A percentile compares a stretch with the other conserved stretches of the same genome.
Conservation (phyloP, 2,888 invertebrate species). For the Quadroppia sp. region DNA sequence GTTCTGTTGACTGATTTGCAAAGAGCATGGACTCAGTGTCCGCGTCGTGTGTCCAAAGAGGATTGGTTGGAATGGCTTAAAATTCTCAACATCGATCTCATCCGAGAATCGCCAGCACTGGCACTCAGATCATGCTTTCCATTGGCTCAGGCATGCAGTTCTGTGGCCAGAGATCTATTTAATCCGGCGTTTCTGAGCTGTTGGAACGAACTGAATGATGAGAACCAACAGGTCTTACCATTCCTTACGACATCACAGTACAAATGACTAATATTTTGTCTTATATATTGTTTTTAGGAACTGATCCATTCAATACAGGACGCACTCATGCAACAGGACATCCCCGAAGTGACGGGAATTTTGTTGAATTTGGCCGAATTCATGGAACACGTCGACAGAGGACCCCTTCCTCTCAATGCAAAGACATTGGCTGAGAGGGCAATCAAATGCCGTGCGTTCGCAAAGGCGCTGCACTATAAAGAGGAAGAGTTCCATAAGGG, state of each 20-base stretch:
- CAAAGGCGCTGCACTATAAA: conserved; percentile 78
- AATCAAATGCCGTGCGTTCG: conserved; percentile 82
- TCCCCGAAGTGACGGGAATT: conserved; percentile 92
- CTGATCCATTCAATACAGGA: conserved; percentile 79
- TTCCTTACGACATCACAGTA: too few species aligned
- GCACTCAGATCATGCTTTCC: conserved; percentile 88
- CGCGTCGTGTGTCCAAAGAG: conserved; percentile 86
- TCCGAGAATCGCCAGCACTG: conserved; percentile 93
- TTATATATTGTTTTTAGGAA: conserved; percentile 55
- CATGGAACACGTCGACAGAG: conserved; percentile 97
- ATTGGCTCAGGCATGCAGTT: conserved; percentile 88
- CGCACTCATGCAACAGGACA: conserved; percentile 84
- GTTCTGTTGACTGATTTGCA: conserved; percentile 34
- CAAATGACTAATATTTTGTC: not conserved
- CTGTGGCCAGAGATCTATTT: conserved; percentile 89
- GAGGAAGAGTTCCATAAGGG: conserved; percentile 88
- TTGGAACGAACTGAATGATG: conserved; percentile 87
- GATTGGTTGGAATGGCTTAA: conserved; percentile 98
- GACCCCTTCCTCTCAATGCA: conserved; percentile 82
- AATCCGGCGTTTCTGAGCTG: conserved; percentile 99
- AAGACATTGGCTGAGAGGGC: conserved; percentile 85
- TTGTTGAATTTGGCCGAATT: conserved; percentile 96
- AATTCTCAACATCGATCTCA: conserved; percentile 80
- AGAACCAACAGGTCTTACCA: conserved; percentile 63
- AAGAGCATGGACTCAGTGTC: conserved; percentile 58